phyloP scores from a whole-genome alignment of 2,113 vertebrate genomes.

The Mus pahari region DNA sequence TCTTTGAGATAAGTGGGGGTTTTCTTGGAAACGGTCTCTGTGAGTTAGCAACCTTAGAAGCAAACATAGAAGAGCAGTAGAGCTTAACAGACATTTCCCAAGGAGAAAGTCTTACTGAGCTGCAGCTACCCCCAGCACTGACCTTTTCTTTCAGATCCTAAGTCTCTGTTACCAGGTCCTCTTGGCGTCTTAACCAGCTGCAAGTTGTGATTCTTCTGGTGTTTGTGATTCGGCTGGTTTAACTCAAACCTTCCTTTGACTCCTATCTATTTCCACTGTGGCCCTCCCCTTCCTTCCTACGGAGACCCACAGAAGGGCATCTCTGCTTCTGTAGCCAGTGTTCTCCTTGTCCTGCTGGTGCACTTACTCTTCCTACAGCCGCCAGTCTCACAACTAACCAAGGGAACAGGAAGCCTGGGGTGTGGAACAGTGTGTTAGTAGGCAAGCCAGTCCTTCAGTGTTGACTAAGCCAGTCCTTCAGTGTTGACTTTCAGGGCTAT shows the following conservation, averaged over 20 bases:
- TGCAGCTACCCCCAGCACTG: not conserved
- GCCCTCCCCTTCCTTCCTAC: not conserved
- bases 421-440: not conserved
- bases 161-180: not conserved
- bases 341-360: not conserved
- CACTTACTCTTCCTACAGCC: not conserved
- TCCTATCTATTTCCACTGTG: not conserved
- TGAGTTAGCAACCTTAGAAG: not conserved
- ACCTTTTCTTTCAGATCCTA: not conserved
- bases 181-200: not conserved
- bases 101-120: not conserved
- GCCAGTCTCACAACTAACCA: not conserved
- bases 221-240: not conserved
- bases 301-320: not conserved
- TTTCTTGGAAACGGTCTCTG: not conserved
- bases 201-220: not conserved
- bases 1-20: not conserved
- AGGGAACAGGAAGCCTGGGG: not conserved
- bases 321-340: not conserved
- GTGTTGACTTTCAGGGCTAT: not conserved
- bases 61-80: not conserved
- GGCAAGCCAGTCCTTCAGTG: not conserved
- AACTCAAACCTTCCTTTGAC: not conserved
- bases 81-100: not conserved
- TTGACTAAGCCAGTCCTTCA: not conserved